Base-by-base conservation (phyloP, 2,888 invertebrate species). In the Drosophila hamatofila region DNA sequence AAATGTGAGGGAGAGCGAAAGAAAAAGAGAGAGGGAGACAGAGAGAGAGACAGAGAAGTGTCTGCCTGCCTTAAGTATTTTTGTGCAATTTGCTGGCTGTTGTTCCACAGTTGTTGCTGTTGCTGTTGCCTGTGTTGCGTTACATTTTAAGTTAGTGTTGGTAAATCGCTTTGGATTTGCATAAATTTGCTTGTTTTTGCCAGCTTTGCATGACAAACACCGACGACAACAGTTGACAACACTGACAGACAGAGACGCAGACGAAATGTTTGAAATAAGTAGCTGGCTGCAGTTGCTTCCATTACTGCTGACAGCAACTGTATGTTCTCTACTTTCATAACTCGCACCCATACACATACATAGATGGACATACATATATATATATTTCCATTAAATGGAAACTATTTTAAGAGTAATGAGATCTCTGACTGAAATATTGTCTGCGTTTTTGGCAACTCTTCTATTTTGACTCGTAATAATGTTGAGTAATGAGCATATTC, bases 61-160 rank as follows among this genome's bases (percentile, higher is more conserved):
- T 58, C 49, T 57, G 64, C 41, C 56, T 61, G 78, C 64, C 84
- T 81, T 87, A 84, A 84, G 89, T 84, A 83, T 89, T 84, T 89
- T 87, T 87, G 84, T 77, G 89, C 87, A 84, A 84, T 84, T 84
- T 84, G 89, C 81, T 65, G 58, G 64, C 54, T 73, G 76, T 64
- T 82, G 80, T 71, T 68, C 61, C 44, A 23, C n/a, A 57, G 64
- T 60, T 69, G 64, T 46, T 73, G 63, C 33, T 72, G 64, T 27
- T 60, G 71, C 42, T 11, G 67, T 56, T 57, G 72, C 23, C 44
- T 64, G 66, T 68, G 76, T 68, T 69, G 79, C 80, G 63, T 77
- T 89, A 80, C 88, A 88, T 88, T 88, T 88, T 72, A 83, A 83
- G 88, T 85, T 83, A 89, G 88, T 85, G 89, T 88, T 89, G 84